Percentiles rank a stretch among this genome's conserved stretches.
phyloP scores from a whole-genome alignment of 2,113 vertebrate genomes.

The Myrmophylax atrothorax region DNA sequence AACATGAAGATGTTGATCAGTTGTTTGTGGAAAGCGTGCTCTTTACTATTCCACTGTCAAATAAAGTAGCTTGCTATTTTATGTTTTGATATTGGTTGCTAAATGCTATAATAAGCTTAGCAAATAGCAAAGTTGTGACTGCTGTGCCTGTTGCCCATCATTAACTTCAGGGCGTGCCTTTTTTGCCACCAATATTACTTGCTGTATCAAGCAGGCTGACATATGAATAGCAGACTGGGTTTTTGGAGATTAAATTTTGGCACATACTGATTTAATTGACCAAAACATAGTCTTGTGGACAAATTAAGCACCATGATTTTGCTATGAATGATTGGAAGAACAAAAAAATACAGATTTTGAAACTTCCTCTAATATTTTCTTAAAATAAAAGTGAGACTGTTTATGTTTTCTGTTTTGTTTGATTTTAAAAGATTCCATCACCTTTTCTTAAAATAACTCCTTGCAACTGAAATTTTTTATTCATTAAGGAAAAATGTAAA shows the following conservation, averaged over 20 bases:
- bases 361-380: no score
- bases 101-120: neutral
- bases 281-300: no score
- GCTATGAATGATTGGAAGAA: no score
- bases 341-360: no score
- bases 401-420: no score
- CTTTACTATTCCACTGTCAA: neutral
- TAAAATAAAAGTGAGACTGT: no score
- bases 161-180: neutral
- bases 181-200: neutral
- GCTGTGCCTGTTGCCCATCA: neutral
- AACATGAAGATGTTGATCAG: neutral
- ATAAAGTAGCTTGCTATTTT: neutral
- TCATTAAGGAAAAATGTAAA: neutral
- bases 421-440: no score
- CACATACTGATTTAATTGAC: no score
- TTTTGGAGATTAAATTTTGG: neutral
- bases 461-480: no score
- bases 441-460: no score
- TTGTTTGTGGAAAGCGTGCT: neutral
- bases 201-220: neutral
- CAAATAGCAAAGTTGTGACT: neutral
- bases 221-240: neutral
- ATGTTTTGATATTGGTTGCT: neutral
- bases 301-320: no score